Base-by-base conservation (phyloP, 2,113 vertebrate genomes). In the Desmodus rotundus region DNA sequence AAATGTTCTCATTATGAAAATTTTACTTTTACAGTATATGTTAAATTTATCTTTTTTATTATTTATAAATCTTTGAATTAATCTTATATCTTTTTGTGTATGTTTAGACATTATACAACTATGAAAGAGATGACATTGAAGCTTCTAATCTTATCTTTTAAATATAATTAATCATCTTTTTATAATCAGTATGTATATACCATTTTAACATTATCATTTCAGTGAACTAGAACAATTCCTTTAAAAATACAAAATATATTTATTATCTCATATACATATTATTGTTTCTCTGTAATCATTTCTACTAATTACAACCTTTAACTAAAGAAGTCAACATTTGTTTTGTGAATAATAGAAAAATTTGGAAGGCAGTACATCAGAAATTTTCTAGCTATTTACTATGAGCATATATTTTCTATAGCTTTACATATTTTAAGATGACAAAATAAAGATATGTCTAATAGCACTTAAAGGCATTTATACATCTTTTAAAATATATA, bases 221-320 rank as follows among this genome's bases (percentile, higher is more conserved):
- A 83, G 68, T 67, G 78, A 96, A 65, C 12, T 83, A 26, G 26
- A 91, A 72, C 4, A 28, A 47, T 80, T 91, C 5, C 3, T 7
- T 85, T 95, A 89, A 58, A 70, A 65, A 87, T 33, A 19, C 5
- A 74, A 61, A 58, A 14, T 16, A 45, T 81, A 45, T 74, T 88
- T 58, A 81, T 89, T 63, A 13, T 47, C 43, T 81, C 88, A 3
- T 68, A 67, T 92, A 36, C 5, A 87, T 61, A 36, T 50, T 83
- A 9, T 19, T 77, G 3, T 89, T 90, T 94, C 9, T 93, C 24
- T 93, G 2, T 73, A 88, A 94, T 76, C 19, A 22, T 84, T 77
- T 86, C 77, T 16, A 78, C 67, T 95, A 82, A 68, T 41, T 95
- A 47, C 8, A 92, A 54, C 17, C 20, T 94, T 89, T 67, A 87